Base-by-base conservation (phyloP, 2,797 vertebrate genomes). In the Cirrhinus mrigala region DNA sequence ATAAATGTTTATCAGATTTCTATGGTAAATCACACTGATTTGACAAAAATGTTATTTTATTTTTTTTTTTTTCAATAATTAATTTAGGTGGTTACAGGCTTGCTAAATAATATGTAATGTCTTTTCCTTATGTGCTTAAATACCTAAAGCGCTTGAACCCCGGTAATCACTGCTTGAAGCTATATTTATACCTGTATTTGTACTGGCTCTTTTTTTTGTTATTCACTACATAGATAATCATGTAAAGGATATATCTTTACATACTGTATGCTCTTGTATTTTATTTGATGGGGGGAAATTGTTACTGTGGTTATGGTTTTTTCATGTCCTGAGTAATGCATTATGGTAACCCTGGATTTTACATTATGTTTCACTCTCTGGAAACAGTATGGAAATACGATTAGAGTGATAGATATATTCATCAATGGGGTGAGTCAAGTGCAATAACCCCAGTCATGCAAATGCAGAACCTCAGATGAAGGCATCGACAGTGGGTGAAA, bases 351-450 rank as follows among this genome's bases (percentile, higher is more conserved):
- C 44, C 20, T 75, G 56, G 70, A 50, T 83, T 74, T 83, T 29
- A 16, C 48, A 54, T 66, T 66, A 40, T 52, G 27, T 52, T 76
- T 37, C 14, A 11, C 12, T 75, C 29, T 83, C 58, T 27, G 29
- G 12, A 75, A 83, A 75, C 58, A 66, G 29, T 83, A 48, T 83
- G 58, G 46, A 76, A 76, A 83, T 83, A 11, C 20, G 46, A 76
- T 83, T 76, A 54, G 71, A 52, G 18, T 66, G 58, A 76, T 75
- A 83, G 58, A 83, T 66, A 83, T 40, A 76, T 83, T 66, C 15
- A 83, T 83, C 71, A 76, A 66, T 66, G 71, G 9, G 58, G 82
- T 83, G 71, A 66, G 71, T 76, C 46, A 52, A 83, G 71, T 75
- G 71, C 81, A 76, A 44, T 83, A 83, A 69, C 58, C 44, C 29